These are phyloP conservation scores for Passer domesticus DNA, from an alignment of 2,113 vertebrate genomes.

Conservation along the genomic window DNA sequence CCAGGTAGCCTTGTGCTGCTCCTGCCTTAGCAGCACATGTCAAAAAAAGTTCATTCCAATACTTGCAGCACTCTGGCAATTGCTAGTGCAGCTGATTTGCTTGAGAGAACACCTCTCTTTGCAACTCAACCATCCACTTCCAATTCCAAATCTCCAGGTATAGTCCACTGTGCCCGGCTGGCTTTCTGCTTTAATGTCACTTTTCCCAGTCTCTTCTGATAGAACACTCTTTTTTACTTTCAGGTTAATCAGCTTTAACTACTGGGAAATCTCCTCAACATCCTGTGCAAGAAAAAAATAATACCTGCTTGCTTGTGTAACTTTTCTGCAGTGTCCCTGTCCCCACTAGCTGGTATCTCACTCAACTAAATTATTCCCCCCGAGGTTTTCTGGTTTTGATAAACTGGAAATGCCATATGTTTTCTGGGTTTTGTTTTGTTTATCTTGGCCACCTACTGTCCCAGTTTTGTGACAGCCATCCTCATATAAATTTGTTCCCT, in stretches of 20 bases:
- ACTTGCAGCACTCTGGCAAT: neutral
- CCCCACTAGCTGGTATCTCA: neutral
- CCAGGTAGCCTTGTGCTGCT: neutral
- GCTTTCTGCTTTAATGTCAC: neutral
- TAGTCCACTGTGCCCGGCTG: neutral
- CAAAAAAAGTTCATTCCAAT: neutral
- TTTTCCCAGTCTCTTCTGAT: neutral
- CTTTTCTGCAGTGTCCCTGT: neutral
- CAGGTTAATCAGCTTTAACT: neutral
- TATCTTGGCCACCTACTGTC: neutral
- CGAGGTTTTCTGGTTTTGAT: neutral
- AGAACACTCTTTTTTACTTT: neutral
- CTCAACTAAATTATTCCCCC: neutral
- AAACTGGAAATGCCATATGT: neutral
- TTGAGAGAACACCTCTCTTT: neutral
- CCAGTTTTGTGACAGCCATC: neutral
- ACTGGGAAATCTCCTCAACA: neutral
- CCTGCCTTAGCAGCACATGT: neutral
- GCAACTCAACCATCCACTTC: neutral
- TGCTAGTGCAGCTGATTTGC: neutral
- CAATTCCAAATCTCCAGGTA: neutral
- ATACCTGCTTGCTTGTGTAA: neutral
- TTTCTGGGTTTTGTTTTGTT: neutral
- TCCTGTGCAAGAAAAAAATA: neutral
- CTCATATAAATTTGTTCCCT: neutral